Conservation (phyloP, 2,888 invertebrate species). For the Drosophila merina region DNA sequence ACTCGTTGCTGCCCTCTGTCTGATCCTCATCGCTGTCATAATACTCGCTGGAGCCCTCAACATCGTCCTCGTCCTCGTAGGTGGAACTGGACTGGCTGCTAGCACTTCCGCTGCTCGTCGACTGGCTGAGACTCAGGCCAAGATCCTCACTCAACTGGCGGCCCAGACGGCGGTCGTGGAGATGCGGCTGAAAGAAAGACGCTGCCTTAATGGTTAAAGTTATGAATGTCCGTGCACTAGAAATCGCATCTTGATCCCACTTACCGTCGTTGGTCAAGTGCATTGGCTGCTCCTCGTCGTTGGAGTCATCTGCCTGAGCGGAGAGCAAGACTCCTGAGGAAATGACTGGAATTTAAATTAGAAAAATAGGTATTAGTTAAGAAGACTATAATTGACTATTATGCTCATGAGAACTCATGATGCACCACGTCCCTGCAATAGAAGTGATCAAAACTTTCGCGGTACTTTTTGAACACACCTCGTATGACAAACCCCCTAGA, state of each 20-base stretch:
- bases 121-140: constrained; percentile 37
- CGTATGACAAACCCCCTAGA: no score
- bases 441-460: no score
- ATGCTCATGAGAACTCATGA: no score
- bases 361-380: not conserved
- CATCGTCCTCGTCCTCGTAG: constrained; percentile 64
- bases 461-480: no score
- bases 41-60: constrained; percentile 72
- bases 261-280: constrained; percentile 81
- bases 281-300: constrained; percentile 70
- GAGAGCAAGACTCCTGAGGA: constrained; percentile 22
- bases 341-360: constrained; percentile 35
- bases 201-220: constrained; percentile 83
- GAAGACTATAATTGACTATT: no score
- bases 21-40: constrained; percentile 76
- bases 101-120: constrained; percentile 54
- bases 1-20: constrained; percentile 64
- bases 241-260: constrained; percentile 44
- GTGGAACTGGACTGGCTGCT: constrained; percentile 40
- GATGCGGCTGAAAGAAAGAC: constrained; percentile 83
- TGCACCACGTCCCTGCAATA: no score
- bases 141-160: constrained; percentile 46
- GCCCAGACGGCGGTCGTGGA: constrained; percentile 65
- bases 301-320: constrained; percentile 20
- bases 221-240: constrained; percentile 59